Conservation (phyloP, 2,797 vertebrate species). For the Chaetophractus vellerosus region DNA sequence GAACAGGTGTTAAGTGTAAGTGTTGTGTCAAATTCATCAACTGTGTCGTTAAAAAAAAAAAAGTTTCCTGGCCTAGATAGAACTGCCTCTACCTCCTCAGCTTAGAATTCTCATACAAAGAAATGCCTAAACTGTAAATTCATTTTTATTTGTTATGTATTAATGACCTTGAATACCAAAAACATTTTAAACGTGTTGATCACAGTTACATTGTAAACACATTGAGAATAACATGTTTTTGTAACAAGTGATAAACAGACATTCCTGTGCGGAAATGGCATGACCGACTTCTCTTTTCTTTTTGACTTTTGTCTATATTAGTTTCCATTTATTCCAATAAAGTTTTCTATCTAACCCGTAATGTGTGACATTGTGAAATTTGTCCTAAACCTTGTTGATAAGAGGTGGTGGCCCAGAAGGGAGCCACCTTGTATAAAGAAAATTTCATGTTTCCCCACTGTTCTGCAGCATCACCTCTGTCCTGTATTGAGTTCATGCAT, state of each 20-base stretch:
- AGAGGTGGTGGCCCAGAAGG: not conserved
- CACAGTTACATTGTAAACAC: too few species aligned
- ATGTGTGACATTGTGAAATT: not conserved
- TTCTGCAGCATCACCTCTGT: not conserved
- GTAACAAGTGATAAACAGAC: too few species aligned
- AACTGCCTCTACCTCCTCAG: not conserved
- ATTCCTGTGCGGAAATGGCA: too few species aligned
- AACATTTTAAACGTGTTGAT: too few species aligned
- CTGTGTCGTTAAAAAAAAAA: not conserved
- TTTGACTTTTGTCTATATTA: not conserved
- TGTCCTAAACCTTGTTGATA: not conserved
- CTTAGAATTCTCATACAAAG: not conserved
- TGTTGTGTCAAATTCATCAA: conserved; percentile 11
- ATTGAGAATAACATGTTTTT: too few species aligned
- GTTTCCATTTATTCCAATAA: not conserved
- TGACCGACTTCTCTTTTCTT: not conserved
- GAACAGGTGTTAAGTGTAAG: not conserved
- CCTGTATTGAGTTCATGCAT: not conserved
- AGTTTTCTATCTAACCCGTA: not conserved
- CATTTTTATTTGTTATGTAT: not conserved
- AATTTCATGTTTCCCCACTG: not conserved
- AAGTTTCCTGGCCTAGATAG: not conserved
- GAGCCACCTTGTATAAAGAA: not conserved
- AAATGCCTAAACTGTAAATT: not conserved
- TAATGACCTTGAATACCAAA: too few species aligned